phyloP scores from a whole-genome alignment of 2,888 invertebrate species.

The Spodoptera exigua region DNA sequence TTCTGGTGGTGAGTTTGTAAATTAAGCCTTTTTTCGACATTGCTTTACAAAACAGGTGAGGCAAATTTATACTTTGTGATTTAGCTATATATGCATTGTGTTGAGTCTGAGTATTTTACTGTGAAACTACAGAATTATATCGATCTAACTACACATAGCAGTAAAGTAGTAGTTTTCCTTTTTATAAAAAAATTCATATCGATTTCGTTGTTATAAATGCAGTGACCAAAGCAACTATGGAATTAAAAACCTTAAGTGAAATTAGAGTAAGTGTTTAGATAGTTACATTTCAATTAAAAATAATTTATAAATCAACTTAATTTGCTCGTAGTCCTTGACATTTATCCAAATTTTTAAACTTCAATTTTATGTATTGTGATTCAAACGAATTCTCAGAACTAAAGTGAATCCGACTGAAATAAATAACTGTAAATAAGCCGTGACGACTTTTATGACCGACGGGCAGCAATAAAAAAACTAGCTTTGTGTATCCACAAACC shows the following conservation, averaged over 20 bases:
- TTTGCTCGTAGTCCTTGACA: no score
- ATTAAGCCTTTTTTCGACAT: constrained; percentile 32
- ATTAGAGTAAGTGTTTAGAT: no score
- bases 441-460: constrained; percentile 37
- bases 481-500: constrained; percentile 25
- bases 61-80: constrained; percentile 1
- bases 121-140: background rate
- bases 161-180: no score
- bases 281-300: no score
- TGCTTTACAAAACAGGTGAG: constrained; percentile 15
- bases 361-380: no score
- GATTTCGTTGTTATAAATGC: no score
- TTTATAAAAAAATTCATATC: no score
- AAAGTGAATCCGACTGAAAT: constrained; percentile 13
- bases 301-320: no score
- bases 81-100: background rate
- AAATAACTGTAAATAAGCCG: constrained; percentile 26
- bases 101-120: constrained; percentile 1
- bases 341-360: no score
- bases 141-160: no score
- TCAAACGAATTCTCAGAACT: background rate
- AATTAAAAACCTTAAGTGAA: no score
- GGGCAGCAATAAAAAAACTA: constrained; percentile 35
- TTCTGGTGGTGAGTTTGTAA: constrained; percentile 37
- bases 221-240: no score